Evolutionary conservation across 2,113 vertebrate genomes (phyloP), one percentile per base, ranked within the genome.

Genomic region (Chitala chitala): DNA sequence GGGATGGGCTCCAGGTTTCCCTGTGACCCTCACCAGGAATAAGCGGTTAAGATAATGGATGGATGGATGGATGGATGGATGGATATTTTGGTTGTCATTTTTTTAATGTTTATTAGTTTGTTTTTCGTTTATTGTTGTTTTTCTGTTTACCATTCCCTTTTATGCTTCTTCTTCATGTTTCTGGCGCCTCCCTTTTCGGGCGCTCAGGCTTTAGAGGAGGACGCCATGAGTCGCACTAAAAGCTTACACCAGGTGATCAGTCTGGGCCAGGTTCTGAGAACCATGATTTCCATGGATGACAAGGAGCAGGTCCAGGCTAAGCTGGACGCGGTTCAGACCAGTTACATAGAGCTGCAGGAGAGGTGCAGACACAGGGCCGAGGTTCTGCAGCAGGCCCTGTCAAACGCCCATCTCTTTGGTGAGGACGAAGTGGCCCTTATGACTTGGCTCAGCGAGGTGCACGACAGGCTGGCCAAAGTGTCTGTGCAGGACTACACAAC

Each of bases 391-490:
- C 94, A 95, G 89, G 96, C 97, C 63, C 89, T 93, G 86, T 93
- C 92, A 76, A 98, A 99, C 78, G 94, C 96, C 78, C 95, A 92
- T 87, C 92, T 97, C 84, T 99, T 98, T 83, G 95, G 96, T 74
- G 94, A 96, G 78, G 96, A 98, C 0, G 94, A 98, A 88, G 96
- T 98, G 84, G 95, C 94, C 65, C 83, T 99, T 85, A 94, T 98
- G 93, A 98, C 94, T 89, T 99, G 97, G 97, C 93, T 99, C 78
- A 92, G 87, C 31, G 96, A 98, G 87, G 87, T 87, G 36, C 92
- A 96, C 81, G 82, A 86, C 72, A 92, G 86, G 79, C 90, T 98
- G 84, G 87, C 82, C 79, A 91, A 90, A 78, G 86, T 96, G 75
- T 89, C 90, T 20, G 90, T 94, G 79, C 92, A 92, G 82, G 94